A percentile compares a stretch with the other conserved stretches of the same genome.
Evolutionary conservation across 2,113 vertebrate species (phyloP).

Genomic region (Calidris pugnax): DNA sequence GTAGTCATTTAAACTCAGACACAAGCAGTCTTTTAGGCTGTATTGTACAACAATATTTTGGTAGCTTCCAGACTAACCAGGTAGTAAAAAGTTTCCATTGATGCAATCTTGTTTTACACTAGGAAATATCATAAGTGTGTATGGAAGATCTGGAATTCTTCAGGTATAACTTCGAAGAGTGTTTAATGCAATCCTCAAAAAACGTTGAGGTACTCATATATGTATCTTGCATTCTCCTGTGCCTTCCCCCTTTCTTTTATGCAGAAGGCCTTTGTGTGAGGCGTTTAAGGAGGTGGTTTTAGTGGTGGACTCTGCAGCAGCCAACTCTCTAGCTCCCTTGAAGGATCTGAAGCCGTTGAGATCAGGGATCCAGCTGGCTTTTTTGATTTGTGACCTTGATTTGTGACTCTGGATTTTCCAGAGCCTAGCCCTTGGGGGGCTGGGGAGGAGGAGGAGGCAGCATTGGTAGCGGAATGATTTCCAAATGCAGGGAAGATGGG

Average conservation of each 20-base stretch:
- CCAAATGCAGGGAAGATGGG: background rate
- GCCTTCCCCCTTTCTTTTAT: background rate
- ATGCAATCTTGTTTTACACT: background rate
- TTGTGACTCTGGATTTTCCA: background rate
- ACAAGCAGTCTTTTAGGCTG: background rate
- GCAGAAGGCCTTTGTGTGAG: fast-evolving
- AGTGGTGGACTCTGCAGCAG: background rate
- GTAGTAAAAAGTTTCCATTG: background rate
- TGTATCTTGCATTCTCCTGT: fast-evolving
- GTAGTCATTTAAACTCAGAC: background rate
- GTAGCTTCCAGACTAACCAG: background rate
- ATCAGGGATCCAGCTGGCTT: background rate
- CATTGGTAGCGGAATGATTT: background rate
- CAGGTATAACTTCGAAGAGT: background rate
- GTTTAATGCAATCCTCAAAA: background rate
- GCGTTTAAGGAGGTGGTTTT: background rate
- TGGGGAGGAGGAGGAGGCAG: too few species aligned
- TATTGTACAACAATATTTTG: background rate
- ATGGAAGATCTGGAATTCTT: background rate
- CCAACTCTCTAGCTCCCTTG: background rate
- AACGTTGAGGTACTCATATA: background rate
- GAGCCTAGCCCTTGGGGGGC: background rate
- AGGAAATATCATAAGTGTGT: fast-evolving
- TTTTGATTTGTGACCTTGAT: background rate
- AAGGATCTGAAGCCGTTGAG: background rate